These are phyloP conservation scores for Lasiurus borealis DNA, from an alignment of 2,113 vertebrate species.

Conservation along the genomic window DNA sequence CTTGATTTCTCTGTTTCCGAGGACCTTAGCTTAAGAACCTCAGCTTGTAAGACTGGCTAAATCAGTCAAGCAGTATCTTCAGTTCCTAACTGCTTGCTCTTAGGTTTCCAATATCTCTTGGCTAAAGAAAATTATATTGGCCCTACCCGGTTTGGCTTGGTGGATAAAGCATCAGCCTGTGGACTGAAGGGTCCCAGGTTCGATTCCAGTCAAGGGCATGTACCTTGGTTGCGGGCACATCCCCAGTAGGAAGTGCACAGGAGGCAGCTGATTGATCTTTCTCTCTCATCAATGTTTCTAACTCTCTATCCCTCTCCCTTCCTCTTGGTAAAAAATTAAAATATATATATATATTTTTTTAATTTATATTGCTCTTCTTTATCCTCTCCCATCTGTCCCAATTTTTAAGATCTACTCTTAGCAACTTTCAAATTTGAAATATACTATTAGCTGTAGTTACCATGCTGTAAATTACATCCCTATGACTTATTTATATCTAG, in stretches of 20 bases:
- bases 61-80: neutral
- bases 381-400: neutral
- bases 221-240: too few relatives aligned
- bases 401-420: neutral
- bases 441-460: neutral
- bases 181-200: too few relatives aligned
- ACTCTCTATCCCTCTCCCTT: too few relatives aligned
- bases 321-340: too few relatives aligned
- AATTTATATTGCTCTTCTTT: neutral
- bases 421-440: neutral
- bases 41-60: neutral
- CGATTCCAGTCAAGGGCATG: too few relatives aligned
- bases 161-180: too few relatives aligned
- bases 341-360: too few relatives aligned
- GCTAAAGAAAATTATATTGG: neutral
- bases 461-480: neutral
- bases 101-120: neutral
- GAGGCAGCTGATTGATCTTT: too few relatives aligned
- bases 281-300: too few relatives aligned
- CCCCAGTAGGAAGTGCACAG: too few relatives aligned
- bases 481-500: neutral
- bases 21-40: neutral
- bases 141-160: too few relatives aligned
- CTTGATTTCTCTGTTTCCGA: neutral
- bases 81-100: neutral